Percentiles rank a stretch among this genome's conserved stretches.
These are phyloP conservation scores for Tragelaphus scriptus DNA, from an alignment of 2,113 vertebrate genomes.

Conservation along the genomic window DNA sequence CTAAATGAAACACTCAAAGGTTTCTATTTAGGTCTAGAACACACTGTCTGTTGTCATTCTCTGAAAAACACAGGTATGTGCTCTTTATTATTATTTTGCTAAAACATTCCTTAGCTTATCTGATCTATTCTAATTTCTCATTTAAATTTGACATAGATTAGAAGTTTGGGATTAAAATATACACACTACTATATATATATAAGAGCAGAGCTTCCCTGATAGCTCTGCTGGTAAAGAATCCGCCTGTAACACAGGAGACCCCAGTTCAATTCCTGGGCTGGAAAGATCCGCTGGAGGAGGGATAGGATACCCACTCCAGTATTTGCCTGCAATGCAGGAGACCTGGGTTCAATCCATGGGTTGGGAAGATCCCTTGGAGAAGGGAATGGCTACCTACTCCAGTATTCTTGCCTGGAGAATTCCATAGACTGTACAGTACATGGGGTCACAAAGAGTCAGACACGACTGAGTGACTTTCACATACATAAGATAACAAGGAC, in stretches of 20 bases:
- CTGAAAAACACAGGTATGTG: background rate
- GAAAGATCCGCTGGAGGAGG: background rate
- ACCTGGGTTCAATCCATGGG: background rate
- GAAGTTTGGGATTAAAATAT: background rate
- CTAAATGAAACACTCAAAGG: background rate
- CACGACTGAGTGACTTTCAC: background rate
- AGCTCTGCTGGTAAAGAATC: background rate
- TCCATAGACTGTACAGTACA: background rate
- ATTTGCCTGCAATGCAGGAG: background rate
- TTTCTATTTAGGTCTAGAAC: background rate
- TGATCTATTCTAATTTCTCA: background rate
- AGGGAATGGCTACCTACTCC: background rate
- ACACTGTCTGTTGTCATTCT: background rate
- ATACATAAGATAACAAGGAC: background rate
- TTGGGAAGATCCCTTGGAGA: background rate
- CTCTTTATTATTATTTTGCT: background rate
- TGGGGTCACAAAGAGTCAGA: background rate
- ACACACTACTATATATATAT: background rate
- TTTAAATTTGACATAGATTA: background rate
- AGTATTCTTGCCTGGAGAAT: background rate
- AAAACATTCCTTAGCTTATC: background rate
- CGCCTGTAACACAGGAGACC: accelerated
- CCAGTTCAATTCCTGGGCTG: background rate
- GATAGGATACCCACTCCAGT: background rate
- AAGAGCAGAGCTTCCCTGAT: background rate